These are phyloP conservation scores for Heterodera filipjevi DNA, from an alignment of 2,888 invertebrate species.

Conservation along the genomic window DNA sequence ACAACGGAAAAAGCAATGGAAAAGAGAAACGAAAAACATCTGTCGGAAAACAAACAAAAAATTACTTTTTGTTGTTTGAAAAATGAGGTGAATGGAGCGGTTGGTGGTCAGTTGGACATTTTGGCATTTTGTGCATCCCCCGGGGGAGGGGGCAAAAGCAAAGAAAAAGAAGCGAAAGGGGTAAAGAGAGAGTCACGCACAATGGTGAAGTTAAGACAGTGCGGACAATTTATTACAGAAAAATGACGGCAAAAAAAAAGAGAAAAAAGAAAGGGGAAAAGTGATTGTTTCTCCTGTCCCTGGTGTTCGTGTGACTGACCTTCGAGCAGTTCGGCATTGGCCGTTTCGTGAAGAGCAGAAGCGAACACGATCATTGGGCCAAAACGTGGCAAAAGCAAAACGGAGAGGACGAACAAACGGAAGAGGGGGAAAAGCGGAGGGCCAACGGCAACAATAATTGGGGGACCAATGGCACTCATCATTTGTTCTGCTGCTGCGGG, in stretches of 20 bases:
- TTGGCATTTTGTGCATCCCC: too few relatives aligned
- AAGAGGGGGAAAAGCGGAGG: neutral
- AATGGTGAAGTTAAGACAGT: slow-evolving; percentile 1
- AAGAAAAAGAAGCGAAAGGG: neutral
- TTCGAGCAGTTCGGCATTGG: slow-evolving; percentile 24
- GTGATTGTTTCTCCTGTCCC: neutral
- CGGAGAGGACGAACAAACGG: neutral
- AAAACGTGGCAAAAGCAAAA: neutral
- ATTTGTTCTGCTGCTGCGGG: neutral
- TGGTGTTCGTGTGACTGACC: neutral
- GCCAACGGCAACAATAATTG: neutral
- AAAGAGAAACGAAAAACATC: neutral
- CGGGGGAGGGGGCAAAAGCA: neutral
- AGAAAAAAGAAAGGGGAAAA: neutral
- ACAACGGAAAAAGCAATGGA: neutral
- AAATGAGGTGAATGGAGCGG: neutral
- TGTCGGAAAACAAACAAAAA: neutral
- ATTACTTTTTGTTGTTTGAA: neutral
- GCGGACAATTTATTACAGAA: neutral
- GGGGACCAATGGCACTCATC: neutral
- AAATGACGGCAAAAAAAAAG: neutral
- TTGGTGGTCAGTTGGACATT: too few relatives aligned
- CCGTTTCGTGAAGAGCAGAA: neutral
- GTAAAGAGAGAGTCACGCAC: neutral
- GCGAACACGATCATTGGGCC: neutral